Evolutionary conservation across 2,888 invertebrate genomes (phyloP).

Genomic region (Drosophila stalkeri): DNA sequence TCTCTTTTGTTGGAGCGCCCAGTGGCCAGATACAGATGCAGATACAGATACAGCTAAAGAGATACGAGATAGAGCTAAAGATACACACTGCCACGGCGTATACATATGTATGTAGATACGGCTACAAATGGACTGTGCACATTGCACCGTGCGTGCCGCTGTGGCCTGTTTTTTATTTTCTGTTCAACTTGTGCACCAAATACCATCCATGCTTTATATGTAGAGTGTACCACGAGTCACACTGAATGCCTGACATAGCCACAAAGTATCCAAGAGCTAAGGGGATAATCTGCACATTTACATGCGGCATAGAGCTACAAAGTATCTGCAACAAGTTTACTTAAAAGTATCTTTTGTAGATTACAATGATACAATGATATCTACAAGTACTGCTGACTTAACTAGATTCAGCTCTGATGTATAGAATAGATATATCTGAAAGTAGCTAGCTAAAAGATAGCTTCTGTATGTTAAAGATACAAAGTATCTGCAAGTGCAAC

Average conservation of each 20-base stretch:
- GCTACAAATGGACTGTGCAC: slow-evolving; percentile 42
- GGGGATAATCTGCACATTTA: neutral
- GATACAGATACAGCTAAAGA: slow-evolving; percentile 17
- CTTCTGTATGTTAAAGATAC: neutral
- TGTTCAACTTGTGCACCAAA: slow-evolving; percentile 67
- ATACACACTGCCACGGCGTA: slow-evolving; percentile 15
- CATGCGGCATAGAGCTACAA: neutral
- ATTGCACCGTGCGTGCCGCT: slow-evolving; percentile 44
- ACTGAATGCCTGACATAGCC: slow-evolving; percentile 1
- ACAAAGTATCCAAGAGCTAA: neutral
- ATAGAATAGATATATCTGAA: neutral
- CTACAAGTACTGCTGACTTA: neutral
- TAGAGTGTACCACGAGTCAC: slow-evolving; percentile 14
- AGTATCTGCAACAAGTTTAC: neutral
- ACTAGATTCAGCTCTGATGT: neutral
- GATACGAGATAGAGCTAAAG: slow-evolving; percentile 22
- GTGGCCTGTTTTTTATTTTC: slow-evolving; percentile 30
- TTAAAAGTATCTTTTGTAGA: neutral
- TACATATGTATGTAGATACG: slow-evolving; percentile 13
- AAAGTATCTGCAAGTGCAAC: neutral
- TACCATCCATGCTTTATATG: slow-evolving; percentile 55
- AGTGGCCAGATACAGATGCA: slow-evolving; percentile 53
- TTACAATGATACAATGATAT: neutral
- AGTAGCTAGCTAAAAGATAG: neutral
- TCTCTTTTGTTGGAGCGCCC: slow-evolving; percentile 53